Percentiles rank a stretch among this genome's conserved stretches.
Evolutionary conservation across 2,113 vertebrate species (phyloP).

Genomic region (Chlamydotis undulata): DNA sequence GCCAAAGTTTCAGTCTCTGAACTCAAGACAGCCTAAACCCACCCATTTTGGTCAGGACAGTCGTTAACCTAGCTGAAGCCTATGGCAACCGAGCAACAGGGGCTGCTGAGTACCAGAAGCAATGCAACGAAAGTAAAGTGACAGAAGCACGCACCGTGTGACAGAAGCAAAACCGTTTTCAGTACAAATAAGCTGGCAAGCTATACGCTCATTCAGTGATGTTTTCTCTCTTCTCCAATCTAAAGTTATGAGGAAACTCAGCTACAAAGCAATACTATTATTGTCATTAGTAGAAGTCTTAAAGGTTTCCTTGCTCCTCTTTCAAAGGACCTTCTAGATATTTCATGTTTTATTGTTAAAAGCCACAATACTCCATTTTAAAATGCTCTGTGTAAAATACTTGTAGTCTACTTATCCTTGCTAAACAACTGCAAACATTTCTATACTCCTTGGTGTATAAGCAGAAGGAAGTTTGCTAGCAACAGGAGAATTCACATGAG

Average conservation of each 20-base stretch:
- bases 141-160: neutral
- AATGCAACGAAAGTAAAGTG: neutral
- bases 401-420: neutral
- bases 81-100: accelerated
- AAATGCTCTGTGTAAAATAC: neutral
- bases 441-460: neutral
- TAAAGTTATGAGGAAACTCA: neutral
- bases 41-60: neutral
- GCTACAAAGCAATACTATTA: neutral
- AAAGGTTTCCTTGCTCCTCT: neutral
- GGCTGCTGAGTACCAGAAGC: neutral
- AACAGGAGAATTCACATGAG: neutral
- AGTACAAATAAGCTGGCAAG: neutral
- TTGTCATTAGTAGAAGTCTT: neutral
- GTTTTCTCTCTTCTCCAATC: neutral
- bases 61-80: neutral
- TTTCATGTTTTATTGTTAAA: neutral
- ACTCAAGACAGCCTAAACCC: neutral
- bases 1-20: neutral
- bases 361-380: neutral
- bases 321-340: neutral
- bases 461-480: neutral
- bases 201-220: neutral
- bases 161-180: neutral
- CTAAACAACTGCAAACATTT: neutral